Base-by-base conservation (phyloP, 1,140 invertebrate genomes). In the Cydia strobilella region DNA sequence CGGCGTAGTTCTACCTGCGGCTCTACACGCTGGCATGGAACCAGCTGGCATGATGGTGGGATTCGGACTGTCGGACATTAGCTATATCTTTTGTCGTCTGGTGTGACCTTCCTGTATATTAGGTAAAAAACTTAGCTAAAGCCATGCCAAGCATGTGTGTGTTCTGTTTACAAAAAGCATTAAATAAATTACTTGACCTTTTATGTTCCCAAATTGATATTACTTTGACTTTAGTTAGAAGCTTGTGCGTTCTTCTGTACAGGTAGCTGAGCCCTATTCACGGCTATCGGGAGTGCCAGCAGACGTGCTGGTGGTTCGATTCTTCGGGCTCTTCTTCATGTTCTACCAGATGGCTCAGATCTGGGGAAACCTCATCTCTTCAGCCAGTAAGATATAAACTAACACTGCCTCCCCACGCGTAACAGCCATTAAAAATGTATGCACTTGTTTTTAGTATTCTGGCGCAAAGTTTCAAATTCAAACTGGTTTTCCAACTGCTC, bases 301-400 rank as follows among this genome's bases (percentile, higher is more conserved):
- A 0, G 96, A 97, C 62, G 94, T 96, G 0, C 93, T 97, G 27
- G 96, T 98, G 31, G 96, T 96, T 3, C 93, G 96, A 79, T 98
- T 98, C 90, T 98, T 98, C 86, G 97, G 97, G 0, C 93, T 98
- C 2, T 98, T 98, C 92, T 98, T 98, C 93, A 97, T 98, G 95
- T 96, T 98, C 84, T 99, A 98, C 85, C 98, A 99, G 91, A 96
- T 97, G 93, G 96, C 97, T 0, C 97, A 98, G 89, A 96, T 98
- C 25, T 97, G 97, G 97, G 98, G 98, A 0, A 99, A 99, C 89
- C 94, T 98, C 0, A 97, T 99, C 63, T 98, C 98, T 42, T 99
- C 97, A 2, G 94, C 96, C 80, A 95, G 96, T 96, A 90, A 93
- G 91, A 86, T 66, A 13, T 6, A 15, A 48, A 13, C 15, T 15